Base-by-base conservation (phyloP, 2,797 vertebrate genomes). In the Centropyge bicolor region DNA sequence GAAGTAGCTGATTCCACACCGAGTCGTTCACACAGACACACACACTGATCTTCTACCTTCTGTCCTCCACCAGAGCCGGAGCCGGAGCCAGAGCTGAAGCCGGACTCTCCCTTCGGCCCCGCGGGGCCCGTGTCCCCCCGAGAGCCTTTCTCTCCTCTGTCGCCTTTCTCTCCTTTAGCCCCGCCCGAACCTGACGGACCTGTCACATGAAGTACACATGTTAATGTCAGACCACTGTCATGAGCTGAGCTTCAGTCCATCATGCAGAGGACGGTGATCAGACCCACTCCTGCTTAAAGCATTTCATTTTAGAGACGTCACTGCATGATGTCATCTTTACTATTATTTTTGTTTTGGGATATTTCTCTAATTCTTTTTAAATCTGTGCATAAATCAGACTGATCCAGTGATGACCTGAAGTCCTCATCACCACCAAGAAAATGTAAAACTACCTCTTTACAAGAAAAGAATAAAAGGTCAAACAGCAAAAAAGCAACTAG, bases 91-190 rank as follows among this genome's bases (percentile, higher is more conserved):
- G 55, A 71, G 70, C 3, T 0, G 51, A 79, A 76, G 3, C 94
- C 94, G 0, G 93, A 66, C 0, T 96, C 96, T 41, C 95, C 96
- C 81, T 96, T 97, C 0, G 94, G 82, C 48, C 96, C 96, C 0
- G 68, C 73, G 0, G 88, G 88, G 19, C 92, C 94, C 1, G 0
- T 7, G 59, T 92, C 90, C 20, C 93, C 94, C 14, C 8, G 65
- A 3, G 17, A 60, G 0, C 96, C 95, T 68, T 89, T 96, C 61
- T 94, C 91, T 36, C 96, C 96, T 46, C 19, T 69, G 55, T 94
- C 92, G 0, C 95, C 96, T 76, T 95, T 96, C 7, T 95, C 91
- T 0, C 95, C 95, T 88, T 92, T 95, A 22, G n/a, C 9, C 6
- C 90, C 86, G 0, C 35, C 0, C 9, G 74, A 62, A 88, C 89